Evolutionary conservation across 30 jellyfish, hydroid and myxozoan species (phyloP).

Genomic region (Aurelia coerulea): DNA sequence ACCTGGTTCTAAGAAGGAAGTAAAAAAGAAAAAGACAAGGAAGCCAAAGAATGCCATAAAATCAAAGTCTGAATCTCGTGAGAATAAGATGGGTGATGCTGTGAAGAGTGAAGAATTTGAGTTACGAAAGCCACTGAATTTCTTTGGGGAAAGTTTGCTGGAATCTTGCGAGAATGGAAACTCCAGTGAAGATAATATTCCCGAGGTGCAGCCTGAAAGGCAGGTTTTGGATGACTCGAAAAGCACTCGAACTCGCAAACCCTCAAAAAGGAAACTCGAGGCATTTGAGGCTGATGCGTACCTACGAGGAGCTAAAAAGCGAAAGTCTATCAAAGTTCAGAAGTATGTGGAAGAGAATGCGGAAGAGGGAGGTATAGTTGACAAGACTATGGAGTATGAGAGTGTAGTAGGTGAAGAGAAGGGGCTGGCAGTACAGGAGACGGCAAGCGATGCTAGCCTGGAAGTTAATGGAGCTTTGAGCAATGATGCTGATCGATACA

Average conservation of each 20-base stretch:
- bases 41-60: too few relatives aligned
- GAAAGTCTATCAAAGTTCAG: not conserved
- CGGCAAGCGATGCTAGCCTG: not conserved
- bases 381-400: not conserved
- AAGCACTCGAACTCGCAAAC: not conserved
- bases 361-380: not conserved
- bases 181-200: too few relatives aligned
- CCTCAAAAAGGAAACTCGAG: not conserved
- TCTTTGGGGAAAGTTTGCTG: slow-evolving; percentile 4
- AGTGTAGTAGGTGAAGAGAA: not conserved
- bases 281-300: not conserved
- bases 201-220: too few relatives aligned
- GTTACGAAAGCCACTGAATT: not conserved
- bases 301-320: slow-evolving; percentile 2
- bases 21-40: too few relatives aligned
- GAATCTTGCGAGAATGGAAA: slow-evolving; percentile 15
- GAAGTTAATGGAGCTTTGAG: not conserved
- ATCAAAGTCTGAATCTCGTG: too few relatives aligned
- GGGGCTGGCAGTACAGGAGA: not conserved
- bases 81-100: not conserved
- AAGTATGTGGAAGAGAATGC: not conserved
- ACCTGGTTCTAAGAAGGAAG: too few relatives aligned
- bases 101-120: not conserved
- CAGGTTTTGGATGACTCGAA: not conserved
- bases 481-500: not conserved